Conservation (phyloP, 2,888 invertebrate species). For the Troides oblongomaculatus region DNA sequence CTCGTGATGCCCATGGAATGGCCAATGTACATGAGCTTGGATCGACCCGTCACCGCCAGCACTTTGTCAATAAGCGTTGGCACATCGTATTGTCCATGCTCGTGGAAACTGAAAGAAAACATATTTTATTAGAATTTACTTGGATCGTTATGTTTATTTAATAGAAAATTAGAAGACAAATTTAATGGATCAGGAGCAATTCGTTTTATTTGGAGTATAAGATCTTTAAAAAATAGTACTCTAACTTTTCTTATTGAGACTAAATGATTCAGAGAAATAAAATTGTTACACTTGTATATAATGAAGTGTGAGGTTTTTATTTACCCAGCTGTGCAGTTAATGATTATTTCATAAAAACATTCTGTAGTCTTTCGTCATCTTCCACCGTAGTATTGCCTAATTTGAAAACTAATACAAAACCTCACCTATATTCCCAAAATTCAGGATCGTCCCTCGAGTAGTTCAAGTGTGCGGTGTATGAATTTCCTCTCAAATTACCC, state of each 20-base stretch:
- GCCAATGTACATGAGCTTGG: slow-evolving; percentile 74
- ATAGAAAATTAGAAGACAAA: no score
- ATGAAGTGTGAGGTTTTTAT: not conserved
- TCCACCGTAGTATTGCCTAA: no score
- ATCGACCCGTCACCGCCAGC: slow-evolving; percentile 59
- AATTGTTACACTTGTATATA: not conserved
- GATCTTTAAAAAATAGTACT: no score
- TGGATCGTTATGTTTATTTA: not conserved
- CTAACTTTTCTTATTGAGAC: no score
- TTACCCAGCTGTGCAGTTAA: no score
- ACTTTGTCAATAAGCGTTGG: slow-evolving; percentile 79
- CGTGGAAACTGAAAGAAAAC: slow-evolving; percentile 71
- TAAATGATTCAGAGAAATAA: not conserved
- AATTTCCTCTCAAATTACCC: slow-evolving; percentile 75
- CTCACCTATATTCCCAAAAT: slow-evolving; percentile 81
- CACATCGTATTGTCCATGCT: slow-evolving; percentile 79
- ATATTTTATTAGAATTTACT: not conserved
- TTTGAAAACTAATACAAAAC: not conserved
- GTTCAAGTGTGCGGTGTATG: slow-evolving; percentile 65
- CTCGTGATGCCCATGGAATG: slow-evolving; percentile 81
- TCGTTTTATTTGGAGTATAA: no score
- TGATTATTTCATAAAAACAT: no score
- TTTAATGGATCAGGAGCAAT: no score
- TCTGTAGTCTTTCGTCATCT: no score
- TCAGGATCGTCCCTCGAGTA: slow-evolving; percentile 58